A percentile compares a stretch with the other conserved stretches of the same genome.
These are phyloP conservation scores for Psittacula cyanocephala DNA, from an alignment of 2,113 vertebrate genomes.

Conservation along the genomic window DNA sequence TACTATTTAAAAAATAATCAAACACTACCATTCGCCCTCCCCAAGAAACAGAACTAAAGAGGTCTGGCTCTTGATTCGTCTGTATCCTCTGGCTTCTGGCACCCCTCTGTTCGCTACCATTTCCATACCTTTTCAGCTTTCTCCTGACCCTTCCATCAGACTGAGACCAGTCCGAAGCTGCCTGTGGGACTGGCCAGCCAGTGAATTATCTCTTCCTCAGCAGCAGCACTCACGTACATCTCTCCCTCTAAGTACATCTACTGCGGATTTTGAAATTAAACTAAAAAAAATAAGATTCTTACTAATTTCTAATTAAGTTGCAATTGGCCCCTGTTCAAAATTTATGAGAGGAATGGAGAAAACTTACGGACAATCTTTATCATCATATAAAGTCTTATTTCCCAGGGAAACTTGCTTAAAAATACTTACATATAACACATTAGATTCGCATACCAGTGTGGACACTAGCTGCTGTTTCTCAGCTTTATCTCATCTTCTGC, in stretches of 20 bases:
- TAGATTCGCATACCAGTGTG: background rate
- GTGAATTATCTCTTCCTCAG: background rate
- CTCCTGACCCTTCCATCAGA: background rate
- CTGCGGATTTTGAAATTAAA: background rate
- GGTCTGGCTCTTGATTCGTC: background rate
- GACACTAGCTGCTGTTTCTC: background rate
- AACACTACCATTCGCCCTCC: background rate
- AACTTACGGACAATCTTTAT: background rate
- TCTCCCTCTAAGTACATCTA: background rate
- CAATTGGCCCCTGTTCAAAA: background rate
- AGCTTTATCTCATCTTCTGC: background rate
- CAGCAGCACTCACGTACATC: background rate
- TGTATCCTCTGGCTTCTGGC: background rate
- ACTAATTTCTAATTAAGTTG: background rate
- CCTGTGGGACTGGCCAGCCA: accelerated
- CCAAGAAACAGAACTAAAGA: background rate
- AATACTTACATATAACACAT: background rate
- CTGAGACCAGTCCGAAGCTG: background rate
- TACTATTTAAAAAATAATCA: background rate
- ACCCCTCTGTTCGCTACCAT: background rate
- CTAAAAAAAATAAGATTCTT: background rate
- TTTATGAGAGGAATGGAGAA: background rate
- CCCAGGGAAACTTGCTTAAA: background rate
- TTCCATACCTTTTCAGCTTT: background rate
- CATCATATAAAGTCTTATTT: background rate